Conservation (phyloP, 2,888 invertebrate genomes). For the Ectemnius cavifrons region DNA sequence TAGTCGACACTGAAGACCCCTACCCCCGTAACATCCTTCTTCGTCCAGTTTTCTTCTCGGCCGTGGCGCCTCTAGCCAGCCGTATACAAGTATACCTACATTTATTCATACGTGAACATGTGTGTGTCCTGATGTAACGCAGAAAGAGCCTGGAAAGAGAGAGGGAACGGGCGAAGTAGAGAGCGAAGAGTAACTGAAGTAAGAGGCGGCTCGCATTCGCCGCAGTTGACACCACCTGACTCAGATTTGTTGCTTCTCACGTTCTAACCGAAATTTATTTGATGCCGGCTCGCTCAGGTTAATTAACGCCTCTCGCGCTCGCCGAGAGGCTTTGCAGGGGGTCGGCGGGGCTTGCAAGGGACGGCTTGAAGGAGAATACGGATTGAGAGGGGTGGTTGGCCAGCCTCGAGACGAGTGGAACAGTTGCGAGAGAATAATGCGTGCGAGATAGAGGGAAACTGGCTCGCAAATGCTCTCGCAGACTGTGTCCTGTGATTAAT, state of each 20-base stretch:
- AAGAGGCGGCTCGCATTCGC: slow-evolving; percentile 68
- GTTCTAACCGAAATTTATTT: slow-evolving; percentile 78
- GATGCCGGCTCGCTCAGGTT: slow-evolving; percentile 73
- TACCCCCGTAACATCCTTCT: slow-evolving; percentile 3
- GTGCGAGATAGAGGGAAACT: too few relatives aligned
- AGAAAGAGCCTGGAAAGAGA: slow-evolving; percentile 53
- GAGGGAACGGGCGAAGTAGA: too few relatives aligned
- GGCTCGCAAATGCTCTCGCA: too few relatives aligned
- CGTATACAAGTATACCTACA: slow-evolving; percentile 4
- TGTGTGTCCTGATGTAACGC: slow-evolving; percentile 50
- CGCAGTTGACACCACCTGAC: slow-evolving; percentile 76
- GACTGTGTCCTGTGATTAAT: too few relatives aligned
- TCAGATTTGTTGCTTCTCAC: slow-evolving; percentile 78
- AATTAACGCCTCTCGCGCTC: slow-evolving; percentile 68
- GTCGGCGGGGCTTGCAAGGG: neutral
- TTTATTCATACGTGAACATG: slow-evolving; percentile 7
- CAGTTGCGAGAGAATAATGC: neutral
- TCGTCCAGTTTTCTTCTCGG: slow-evolving; percentile 19
- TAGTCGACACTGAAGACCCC: neutral
- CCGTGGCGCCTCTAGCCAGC: slow-evolving; percentile 4
- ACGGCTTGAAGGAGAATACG: neutral
- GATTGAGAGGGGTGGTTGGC: slow-evolving; percentile 6
- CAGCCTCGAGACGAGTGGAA: neutral
- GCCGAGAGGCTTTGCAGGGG: slow-evolving; percentile 10
- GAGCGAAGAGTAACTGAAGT: slow-evolving; percentile 66